These are phyloP conservation scores for Eulemur coronatus DNA, from an alignment of 2,797 vertebrate genomes.

Conservation along the genomic window DNA sequence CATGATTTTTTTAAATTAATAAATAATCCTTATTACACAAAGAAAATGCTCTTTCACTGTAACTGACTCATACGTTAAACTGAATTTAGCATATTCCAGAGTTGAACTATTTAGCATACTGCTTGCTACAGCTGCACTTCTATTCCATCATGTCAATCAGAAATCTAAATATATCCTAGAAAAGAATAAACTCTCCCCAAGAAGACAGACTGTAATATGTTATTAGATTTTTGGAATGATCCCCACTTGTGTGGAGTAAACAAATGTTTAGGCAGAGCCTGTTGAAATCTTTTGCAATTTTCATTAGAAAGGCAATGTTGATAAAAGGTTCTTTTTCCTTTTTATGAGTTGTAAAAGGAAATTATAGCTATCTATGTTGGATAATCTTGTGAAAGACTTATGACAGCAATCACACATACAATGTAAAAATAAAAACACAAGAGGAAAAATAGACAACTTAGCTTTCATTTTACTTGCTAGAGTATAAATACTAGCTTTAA, in stretches of 20 bases:
- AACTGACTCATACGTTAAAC: slow-evolving; percentile 34
- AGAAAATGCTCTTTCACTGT: slow-evolving; percentile 38
- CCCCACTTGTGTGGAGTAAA: slow-evolving; percentile 43
- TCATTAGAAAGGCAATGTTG: slow-evolving; percentile 60
- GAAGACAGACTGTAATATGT: slow-evolving; percentile 48
- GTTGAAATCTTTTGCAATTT: slow-evolving; percentile 54
- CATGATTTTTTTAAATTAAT: background rate
- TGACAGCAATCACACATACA: slow-evolving; percentile 18
- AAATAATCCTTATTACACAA: slow-evolving; percentile 17
- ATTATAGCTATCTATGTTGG: slow-evolving; percentile 43
- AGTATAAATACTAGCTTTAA: slow-evolving; percentile 22
- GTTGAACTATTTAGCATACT: slow-evolving; percentile 65
- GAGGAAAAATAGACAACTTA: slow-evolving; percentile 32
- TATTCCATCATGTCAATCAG: slow-evolving; percentile 61
- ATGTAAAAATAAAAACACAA: slow-evolving; percentile 60
- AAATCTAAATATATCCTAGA: slow-evolving; percentile 74
- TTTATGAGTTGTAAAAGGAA: slow-evolving; percentile 50
- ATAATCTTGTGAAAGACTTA: slow-evolving; percentile 42
- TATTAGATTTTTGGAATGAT: slow-evolving; percentile 60
- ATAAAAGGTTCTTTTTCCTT: slow-evolving; percentile 37
- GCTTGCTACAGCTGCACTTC: slow-evolving; percentile 65
- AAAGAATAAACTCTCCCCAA: slow-evolving; percentile 65
- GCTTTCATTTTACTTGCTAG: slow-evolving; percentile 48
- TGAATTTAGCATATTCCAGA: slow-evolving; percentile 50
- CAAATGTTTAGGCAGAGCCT: slow-evolving; percentile 58